phyloP scores from a whole-genome alignment of 1,140 invertebrate genomes.

The Pseudachorutes palmiensis region DNA sequence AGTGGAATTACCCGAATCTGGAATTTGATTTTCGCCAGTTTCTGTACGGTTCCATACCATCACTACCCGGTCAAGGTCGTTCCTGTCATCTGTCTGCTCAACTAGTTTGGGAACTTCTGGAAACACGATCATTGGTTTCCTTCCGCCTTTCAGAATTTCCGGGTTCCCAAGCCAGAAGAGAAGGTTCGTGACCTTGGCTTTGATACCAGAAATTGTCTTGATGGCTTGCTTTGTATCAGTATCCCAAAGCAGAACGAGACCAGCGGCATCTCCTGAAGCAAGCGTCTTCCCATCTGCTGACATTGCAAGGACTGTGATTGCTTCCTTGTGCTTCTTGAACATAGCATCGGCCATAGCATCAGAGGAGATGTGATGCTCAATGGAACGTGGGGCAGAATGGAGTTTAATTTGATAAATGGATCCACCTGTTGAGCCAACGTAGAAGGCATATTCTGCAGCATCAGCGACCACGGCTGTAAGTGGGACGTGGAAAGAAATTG shows the following conservation, averaged over 20 bases:
- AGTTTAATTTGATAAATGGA: slow-evolving; percentile 59
- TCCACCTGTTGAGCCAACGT: slow-evolving; percentile 62
- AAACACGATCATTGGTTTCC: slow-evolving; percentile 27
- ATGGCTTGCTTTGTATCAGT: slow-evolving; percentile 25
- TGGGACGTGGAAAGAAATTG: slow-evolving; percentile 61
- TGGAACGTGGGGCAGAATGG: slow-evolving; percentile 54
- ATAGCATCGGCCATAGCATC: slow-evolving; percentile 38
- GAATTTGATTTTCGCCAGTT: slow-evolving; percentile 8
- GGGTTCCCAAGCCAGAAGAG: slow-evolving; percentile 32
- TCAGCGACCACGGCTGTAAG: slow-evolving; percentile 63
- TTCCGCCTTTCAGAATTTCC: slow-evolving; percentile 28
- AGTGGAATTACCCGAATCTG: not conserved
- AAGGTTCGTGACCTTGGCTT: slow-evolving; percentile 26
- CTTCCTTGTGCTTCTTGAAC: slow-evolving; percentile 31
- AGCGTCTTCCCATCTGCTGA: slow-evolving; percentile 28
- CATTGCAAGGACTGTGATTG: slow-evolving; percentile 25
- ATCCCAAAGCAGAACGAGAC: slow-evolving; percentile 32
- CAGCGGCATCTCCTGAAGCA: slow-evolving; percentile 26
- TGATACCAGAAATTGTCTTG: slow-evolving; percentile 19
- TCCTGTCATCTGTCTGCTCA: slow-evolving; percentile 25
- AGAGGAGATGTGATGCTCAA: slow-evolving; percentile 55
- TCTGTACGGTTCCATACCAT: slow-evolving; percentile 23
- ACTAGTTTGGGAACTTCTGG: slow-evolving; percentile 35
- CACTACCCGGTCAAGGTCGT: slow-evolving; percentile 15
- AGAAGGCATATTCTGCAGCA: slow-evolving; percentile 58